These are phyloP conservation scores for Nasonia giraulti DNA, from an alignment of 1,140 invertebrate genomes.

Conservation along the genomic window DNA sequence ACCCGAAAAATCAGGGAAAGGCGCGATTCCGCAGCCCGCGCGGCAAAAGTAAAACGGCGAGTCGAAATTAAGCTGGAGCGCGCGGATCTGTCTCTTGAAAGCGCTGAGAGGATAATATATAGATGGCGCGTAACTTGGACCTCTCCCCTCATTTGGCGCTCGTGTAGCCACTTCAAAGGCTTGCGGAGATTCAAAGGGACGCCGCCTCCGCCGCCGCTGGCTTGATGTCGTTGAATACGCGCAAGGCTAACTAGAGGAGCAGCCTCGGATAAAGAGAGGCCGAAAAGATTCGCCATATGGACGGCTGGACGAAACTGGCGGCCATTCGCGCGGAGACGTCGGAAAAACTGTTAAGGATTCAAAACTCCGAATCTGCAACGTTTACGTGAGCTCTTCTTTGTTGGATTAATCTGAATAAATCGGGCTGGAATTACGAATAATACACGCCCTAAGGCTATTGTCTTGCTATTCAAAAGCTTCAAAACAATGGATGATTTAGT, in stretches of 20 bases:
- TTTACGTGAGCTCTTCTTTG: not conserved
- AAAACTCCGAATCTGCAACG: not conserved
- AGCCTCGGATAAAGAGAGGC: too few relatives aligned
- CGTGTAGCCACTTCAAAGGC: constrained; percentile 10
- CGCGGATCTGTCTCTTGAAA: constrained; percentile 3
- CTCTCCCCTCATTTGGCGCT: constrained; percentile 10
- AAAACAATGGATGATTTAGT: constrained; percentile 1
- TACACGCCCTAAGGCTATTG: not conserved
- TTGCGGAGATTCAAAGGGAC: constrained; percentile 22
- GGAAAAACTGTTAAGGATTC: too few relatives aligned
- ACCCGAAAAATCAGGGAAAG: not conserved
- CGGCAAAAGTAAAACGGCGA: not conserved
- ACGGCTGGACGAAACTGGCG: too few relatives aligned
- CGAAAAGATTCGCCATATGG: too few relatives aligned
- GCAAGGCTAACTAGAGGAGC: not conserved
- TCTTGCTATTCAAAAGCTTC: not conserved
- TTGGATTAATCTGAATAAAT: not conserved
- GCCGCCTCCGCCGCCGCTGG: not conserved
- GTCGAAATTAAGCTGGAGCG: not conserved
- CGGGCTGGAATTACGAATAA: not conserved
- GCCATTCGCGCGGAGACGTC: too few relatives aligned
- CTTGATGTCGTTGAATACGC: not conserved
- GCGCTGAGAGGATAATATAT: not conserved
- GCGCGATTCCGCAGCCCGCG: not conserved
- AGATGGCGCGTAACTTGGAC: not conserved